A percentile compares a stretch with the other conserved stretches of the same genome.
Evolutionary conservation across 2,113 vertebrate species (phyloP).

Genomic region (Anseranas semipalmata): DNA sequence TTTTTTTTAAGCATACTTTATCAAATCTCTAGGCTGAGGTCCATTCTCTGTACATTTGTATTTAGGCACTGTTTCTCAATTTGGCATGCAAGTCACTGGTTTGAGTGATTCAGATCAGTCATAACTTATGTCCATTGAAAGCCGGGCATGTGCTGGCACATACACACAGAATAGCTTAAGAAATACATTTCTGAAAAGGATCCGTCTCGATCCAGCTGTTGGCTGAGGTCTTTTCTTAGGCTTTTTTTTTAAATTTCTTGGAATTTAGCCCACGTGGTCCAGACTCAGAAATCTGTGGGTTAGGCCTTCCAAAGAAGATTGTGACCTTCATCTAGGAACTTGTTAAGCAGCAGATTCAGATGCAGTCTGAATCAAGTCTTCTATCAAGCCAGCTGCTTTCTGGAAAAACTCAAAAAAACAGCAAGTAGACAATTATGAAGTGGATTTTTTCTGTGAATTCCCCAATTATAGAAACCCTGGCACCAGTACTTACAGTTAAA

Average conservation of each 20-base stretch:
- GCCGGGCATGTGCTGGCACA: neutral
- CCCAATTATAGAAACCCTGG: neutral
- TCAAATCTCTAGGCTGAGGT: neutral
- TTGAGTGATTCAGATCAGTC: neutral
- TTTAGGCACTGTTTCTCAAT: neutral
- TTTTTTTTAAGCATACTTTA: neutral
- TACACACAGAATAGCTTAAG: neutral
- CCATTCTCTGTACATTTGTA: too few relatives aligned
- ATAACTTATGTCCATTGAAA: neutral
- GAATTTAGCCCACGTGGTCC: neutral
- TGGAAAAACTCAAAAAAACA: neutral
- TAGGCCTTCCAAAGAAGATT: neutral
- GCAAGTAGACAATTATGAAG: neutral
- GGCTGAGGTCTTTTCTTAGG: too few relatives aligned
- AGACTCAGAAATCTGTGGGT: rapidly evolving
- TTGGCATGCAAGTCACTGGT: neutral
- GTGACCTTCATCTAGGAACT: neutral
- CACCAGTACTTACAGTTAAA: neutral
- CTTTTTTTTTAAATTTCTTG: neutral
- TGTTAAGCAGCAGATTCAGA: neutral
- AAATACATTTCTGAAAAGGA: neutral
- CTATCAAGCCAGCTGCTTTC: neutral
- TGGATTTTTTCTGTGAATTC: neutral
- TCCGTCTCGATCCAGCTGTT: neutral
- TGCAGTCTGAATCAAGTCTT: neutral